Base-by-base conservation (phyloP, 2,888 invertebrate genomes). In the Thelaira solivaga region DNA sequence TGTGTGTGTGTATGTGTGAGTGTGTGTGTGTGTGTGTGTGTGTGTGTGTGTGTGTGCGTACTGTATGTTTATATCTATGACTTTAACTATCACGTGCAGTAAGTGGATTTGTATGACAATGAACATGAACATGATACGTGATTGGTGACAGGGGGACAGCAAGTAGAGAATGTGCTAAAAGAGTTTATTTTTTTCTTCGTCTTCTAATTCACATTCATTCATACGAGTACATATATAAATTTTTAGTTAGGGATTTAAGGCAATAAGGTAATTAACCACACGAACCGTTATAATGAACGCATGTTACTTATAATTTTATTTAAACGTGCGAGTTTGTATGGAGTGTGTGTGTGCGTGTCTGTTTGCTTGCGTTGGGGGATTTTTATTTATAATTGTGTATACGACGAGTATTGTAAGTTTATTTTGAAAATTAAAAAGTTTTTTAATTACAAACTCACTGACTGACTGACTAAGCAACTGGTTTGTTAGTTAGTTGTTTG, bases 271-370 rank as follows among this genome's bases (percentile, higher is more conserved):
- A 71, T 71, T 74, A 36, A 67, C 67, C 62, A 68, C 74, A 76
- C 64, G 61, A 80, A 71, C 76, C 76, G 79, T 71, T 76, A 76
- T 71, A 74, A 71, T 71, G 64, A 71, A 68, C 65, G 53, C 43
- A 36, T 76, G 79, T 80, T 75, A 80, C 62, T 47, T 51, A 31
- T 51, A 36, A 36, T 73, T 72, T 29, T 22, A 16, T 34, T 64
- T 29, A 41, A 22, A 43, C 36, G 31, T 36, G 36, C 75, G 51
- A 53, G 53, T 79, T 72, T 47, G 49, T 59, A 51, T n/a, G 22
- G 8, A 51, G 57, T 64, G 64, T 59, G 64, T 62, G 64, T 59
- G 29, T 59, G 77, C 11, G 16, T 16, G n/a, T n/a, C n/a, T n/a
- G n/a, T n/a, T n/a, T n/a, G n/a, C n/a, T n/a, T n/a, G n/a, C n/a